Conservation (phyloP, 2,797 vertebrate species). For the Betta splendens region DNA sequence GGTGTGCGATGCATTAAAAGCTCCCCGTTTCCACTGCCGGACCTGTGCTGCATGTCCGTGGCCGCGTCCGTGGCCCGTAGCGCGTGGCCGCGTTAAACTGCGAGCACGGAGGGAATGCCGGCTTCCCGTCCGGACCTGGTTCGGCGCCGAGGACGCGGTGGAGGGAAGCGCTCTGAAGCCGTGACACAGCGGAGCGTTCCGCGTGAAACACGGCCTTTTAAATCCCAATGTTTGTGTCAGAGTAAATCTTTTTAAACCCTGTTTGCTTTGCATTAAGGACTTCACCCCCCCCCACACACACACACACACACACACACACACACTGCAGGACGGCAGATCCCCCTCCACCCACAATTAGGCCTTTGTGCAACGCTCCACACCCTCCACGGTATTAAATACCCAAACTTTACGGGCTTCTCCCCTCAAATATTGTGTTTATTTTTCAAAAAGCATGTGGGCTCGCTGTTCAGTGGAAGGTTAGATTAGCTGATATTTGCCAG, state of each 20-base stretch:
- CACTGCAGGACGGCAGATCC: conserved; percentile 63
- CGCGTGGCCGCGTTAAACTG: too few relatives aligned
- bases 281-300: conserved; percentile 56
- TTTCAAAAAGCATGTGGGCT: conserved; percentile 36
- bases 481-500: conserved; percentile 23
- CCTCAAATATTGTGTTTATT: conserved; percentile 63
- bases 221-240: conserved; percentile 70
- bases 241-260: conserved; percentile 77
- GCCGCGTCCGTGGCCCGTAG: too few relatives aligned
- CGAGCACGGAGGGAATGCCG: conserved; percentile 69
- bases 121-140: conserved; percentile 56
- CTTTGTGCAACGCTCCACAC: conserved; percentile 72
- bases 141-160: conserved; percentile 30
- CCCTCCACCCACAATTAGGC: conserved; percentile 67
- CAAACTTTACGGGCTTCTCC: conserved; percentile 48
- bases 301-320: too few relatives aligned
- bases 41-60: conserved; percentile 7
- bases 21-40: conserved; percentile 11
- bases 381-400: conserved; percentile 68
- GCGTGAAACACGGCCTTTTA: conserved; percentile 75
- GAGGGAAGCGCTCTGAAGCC: conserved; percentile 46
- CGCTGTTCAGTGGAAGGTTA: conserved; percentile 48
- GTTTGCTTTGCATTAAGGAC: conserved; percentile 79
- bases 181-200: conserved; percentile 55
- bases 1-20: conserved; percentile 16